Conservation (phyloP, 2,888 invertebrate genomes). For the Callyntrura sp. region DNA sequence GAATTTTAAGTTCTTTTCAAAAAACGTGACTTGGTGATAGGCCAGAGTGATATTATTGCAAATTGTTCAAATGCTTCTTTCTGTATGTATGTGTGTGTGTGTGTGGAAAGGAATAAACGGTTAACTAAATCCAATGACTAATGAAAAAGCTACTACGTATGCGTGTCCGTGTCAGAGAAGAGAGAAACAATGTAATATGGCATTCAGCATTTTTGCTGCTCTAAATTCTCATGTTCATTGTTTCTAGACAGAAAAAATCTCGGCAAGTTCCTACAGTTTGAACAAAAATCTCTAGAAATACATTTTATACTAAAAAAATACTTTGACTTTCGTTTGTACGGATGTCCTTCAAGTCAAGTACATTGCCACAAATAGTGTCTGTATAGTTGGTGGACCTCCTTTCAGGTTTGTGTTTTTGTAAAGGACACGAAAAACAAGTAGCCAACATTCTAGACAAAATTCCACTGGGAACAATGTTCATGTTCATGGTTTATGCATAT, state of each 20-base stretch:
- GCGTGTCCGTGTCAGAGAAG: neutral
- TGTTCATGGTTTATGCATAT: neutral
- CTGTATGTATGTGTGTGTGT: no score
- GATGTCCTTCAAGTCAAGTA: slow-evolving; percentile 11
- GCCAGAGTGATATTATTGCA: neutral
- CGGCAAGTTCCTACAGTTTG: neutral
- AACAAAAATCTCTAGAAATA: slow-evolving; percentile 3
- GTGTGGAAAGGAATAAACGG: neutral
- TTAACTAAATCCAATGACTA: slow-evolving; percentile 37
- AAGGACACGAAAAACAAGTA: neutral
- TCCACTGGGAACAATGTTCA: no score
- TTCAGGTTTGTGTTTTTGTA: neutral
- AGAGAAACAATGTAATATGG: neutral
- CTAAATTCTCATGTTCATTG: slow-evolving; percentile 24
- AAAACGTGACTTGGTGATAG: slow-evolving; percentile 5
- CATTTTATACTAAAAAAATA: neutral
- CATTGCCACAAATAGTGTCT: no score
- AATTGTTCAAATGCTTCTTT: neutral
- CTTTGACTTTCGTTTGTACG: neutral
- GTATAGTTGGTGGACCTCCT: neutral
- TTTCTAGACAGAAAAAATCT: neutral
- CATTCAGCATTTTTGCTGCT: slow-evolving; percentile 4
- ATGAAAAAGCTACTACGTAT: neutral
- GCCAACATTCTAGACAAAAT: no score
- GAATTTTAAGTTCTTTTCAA: neutral